Percentiles rank a stretch among this genome's conserved stretches.
These are phyloP conservation scores for Drosophila nigrodunni DNA, from an alignment of 1,140 invertebrate genomes.

Conservation along the genomic window DNA sequence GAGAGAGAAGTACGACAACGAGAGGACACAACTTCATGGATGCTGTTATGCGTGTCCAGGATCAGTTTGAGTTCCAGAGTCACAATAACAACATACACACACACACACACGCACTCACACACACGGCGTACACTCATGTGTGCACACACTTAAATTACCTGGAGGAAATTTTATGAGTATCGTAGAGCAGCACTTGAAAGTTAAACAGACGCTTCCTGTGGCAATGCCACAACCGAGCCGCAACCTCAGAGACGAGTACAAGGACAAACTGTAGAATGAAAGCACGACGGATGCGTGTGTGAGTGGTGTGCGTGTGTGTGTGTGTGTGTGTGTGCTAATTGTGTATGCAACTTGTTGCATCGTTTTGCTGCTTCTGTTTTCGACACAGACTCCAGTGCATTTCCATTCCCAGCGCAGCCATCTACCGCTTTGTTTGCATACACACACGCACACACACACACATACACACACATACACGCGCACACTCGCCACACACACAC, in stretches of 20 bases:
- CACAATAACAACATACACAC: constrained; percentile 58
- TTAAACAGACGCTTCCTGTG: constrained; percentile 76
- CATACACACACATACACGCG: constrained; percentile 18
- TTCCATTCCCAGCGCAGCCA: constrained; percentile 23
- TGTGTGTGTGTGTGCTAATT: constrained; percentile 68
- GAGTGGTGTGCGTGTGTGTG: constrained; percentile 6
- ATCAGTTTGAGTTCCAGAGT: constrained; percentile 49
- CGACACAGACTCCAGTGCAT: constrained; percentile 15
- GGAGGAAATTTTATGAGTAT: constrained; percentile 82
- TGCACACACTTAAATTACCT: constrained; percentile 67
- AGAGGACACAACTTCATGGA: constrained; percentile 36
- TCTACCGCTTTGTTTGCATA: constrained; percentile 44
- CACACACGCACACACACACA: constrained; percentile 34
- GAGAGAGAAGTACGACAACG: constrained; percentile 23
- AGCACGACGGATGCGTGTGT: constrained; percentile 12
- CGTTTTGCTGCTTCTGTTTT: constrained; percentile 48
- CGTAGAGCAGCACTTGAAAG: constrained; percentile 75
- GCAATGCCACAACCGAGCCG: constrained; percentile 4
- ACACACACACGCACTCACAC: not conserved
- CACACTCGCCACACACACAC: constrained; percentile 1
- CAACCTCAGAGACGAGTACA: constrained; percentile 13
- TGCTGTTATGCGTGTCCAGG: constrained; percentile 38
- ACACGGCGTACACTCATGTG: not conserved
- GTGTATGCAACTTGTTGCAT: constrained; percentile 81
- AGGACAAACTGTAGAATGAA: not conserved